A percentile compares a stretch with the other conserved stretches of the same genome.
phyloP scores from a whole-genome alignment of 2,797 vertebrate genomes.

The Poecile montanus region DNA sequence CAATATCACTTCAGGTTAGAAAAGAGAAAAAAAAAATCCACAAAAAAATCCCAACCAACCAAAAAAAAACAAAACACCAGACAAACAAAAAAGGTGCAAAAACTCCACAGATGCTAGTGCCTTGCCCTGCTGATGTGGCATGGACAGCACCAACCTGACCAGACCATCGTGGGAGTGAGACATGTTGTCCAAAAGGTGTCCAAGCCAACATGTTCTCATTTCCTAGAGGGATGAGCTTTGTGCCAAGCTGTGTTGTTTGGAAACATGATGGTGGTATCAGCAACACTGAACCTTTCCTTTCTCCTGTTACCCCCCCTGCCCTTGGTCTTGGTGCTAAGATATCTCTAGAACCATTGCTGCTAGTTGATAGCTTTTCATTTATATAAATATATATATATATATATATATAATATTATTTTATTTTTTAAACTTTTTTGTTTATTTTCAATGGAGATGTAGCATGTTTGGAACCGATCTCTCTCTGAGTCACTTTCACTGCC shows the following conservation, averaged over 20 bases:
- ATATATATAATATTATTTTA: conserved; percentile 78
- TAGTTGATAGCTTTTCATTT: conserved; percentile 82
- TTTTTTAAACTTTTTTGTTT: conserved; percentile 77
- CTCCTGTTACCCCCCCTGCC: conserved; percentile 47
- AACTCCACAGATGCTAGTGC: conserved; percentile 71
- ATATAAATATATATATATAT: conserved; percentile 77
- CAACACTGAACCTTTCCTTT: conserved; percentile 79
- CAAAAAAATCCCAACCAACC: neutral
- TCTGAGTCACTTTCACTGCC: conserved; percentile 73
- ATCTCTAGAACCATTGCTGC: conserved; percentile 83
- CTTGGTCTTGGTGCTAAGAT: conserved; percentile 83
- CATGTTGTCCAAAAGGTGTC: conserved; percentile 4
- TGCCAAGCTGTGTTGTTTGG: conserved; percentile 67
- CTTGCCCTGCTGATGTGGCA: conserved; percentile 67
- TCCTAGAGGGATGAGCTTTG: conserved; percentile 62
- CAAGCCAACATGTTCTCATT: conserved; percentile 11
- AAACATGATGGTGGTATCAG: conserved; percentile 75
- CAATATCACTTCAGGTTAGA: conserved; percentile 53
- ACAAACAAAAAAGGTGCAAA: conserved; percentile 53
- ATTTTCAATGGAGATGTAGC: conserved; percentile 81
- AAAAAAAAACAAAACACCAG: neutral
- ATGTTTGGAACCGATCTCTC: conserved; percentile 75
- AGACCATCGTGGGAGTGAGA: conserved; percentile 35
- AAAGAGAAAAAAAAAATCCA: neutral
- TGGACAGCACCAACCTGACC: conserved; percentile 61